Base-by-base conservation (phyloP, 2,113 vertebrate genomes). In the Arenaria interpres region DNA sequence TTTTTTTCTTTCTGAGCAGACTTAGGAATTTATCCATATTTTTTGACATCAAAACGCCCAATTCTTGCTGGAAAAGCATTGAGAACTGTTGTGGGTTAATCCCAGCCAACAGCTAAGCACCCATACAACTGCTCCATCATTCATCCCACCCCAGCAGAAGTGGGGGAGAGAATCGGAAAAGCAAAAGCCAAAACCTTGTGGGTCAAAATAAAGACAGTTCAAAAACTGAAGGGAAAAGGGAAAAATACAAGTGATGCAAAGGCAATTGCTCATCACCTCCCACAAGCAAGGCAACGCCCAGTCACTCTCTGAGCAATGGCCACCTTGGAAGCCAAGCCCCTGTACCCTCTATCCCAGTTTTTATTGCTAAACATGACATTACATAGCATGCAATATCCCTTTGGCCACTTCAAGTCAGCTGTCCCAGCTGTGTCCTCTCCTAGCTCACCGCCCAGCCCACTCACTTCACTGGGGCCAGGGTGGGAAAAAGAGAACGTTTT, bases 381-480 rank as follows among this genome's bases (percentile, higher is more conserved):
- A 28, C 25, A 64, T 5, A 64, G 43, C 51, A 59, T 1, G 17
- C 41, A 45, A 50, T 33, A 82, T 37, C 16, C 35, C 16, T 56
- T 30, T 71, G 77, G 41, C 4, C 28, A n/a, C 37, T n/a, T 50
- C 0, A 2, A 57, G 12, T 30, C 59, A 45, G 28, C 67, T 67
- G 27, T 59, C 35, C 41, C 56, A 82, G 35, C 11, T 48, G 68
- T 33, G 24, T 32, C 48, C 8, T 11, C 22, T 77, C 43, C 32
- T n/a, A 59, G 33, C 24, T 63, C 32, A 30, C 11, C 16, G 13
- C 19, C 23, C 41, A 50, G 32, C 13, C 32, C n/a, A 37, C n/a
- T 54, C 1, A 3, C 33, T 64, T 76, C 53, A 12, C 1, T 0
- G 53, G 0, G 4, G 6, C 6, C 16, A 37, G 22, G 10, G 13